Evolutionary conservation across 2,888 invertebrate genomes (phyloP).

Genomic region (Papilio elwesi): DNA sequence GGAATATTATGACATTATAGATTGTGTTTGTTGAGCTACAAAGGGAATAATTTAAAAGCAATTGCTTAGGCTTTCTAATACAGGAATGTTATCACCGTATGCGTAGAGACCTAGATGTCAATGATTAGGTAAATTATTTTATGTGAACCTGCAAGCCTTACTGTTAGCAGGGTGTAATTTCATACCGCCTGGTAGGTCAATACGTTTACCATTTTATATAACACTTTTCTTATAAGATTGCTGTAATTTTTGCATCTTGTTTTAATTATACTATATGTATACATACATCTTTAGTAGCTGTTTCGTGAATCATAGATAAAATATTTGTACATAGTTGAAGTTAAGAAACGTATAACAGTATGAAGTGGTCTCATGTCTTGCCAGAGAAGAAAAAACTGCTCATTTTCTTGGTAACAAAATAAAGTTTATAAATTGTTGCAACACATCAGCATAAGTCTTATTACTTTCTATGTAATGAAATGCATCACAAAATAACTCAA

Average conservation of each 20-base stretch:
- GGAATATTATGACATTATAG: slow-evolving; percentile 1
- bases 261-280: too few relatives aligned
- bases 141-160: neutral
- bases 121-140: neutral
- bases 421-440: too few relatives aligned
- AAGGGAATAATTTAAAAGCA: slow-evolving; percentile 3
- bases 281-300: too few relatives aligned
- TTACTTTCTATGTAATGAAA: too few relatives aligned
- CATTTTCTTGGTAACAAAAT: too few relatives aligned
- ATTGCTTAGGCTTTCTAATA: slow-evolving; percentile 1
- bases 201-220: neutral
- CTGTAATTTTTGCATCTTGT: neutral
- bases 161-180: neutral
- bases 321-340: neutral
- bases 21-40: neutral
- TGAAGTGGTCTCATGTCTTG: neutral
- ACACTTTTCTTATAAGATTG: neutral
- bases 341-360: neutral
- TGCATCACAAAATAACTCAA: too few relatives aligned
- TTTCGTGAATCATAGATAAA: neutral
- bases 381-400: neutral
- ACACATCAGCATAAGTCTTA: too few relatives aligned
- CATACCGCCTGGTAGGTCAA: neutral
- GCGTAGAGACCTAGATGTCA: neutral
- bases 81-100: neutral